Percentiles rank a stretch among this genome's conserved stretches.
phyloP scores from a whole-genome alignment of 2,888 invertebrate species.

The Altica lythri region DNA sequence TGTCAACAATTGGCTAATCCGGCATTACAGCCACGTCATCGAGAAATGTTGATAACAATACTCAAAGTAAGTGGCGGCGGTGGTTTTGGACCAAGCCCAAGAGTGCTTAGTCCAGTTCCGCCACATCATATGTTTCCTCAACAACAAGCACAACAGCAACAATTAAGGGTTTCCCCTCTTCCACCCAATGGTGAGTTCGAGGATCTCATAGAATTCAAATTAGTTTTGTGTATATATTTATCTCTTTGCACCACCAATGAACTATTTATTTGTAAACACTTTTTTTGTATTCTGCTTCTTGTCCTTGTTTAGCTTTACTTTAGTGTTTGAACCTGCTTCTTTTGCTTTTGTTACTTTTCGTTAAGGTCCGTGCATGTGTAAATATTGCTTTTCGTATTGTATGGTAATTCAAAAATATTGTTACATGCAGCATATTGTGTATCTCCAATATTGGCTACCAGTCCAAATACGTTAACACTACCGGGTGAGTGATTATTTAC shows the following conservation, averaged over 20 bases:
- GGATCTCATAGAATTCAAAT: too few relatives aligned
- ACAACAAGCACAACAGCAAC: conserved; percentile 55
- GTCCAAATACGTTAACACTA: conserved; percentile 69
- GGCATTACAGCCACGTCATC: conserved; percentile 73
- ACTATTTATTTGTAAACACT: too few relatives aligned
- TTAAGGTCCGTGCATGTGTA: conserved; percentile 16
- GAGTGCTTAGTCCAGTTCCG: conserved; percentile 55
- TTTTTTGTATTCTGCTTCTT: conserved; percentile 10
- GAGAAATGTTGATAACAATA: conserved; percentile 72
- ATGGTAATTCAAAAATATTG: conserved; percentile 14
- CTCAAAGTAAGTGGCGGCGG: conserved; percentile 60
- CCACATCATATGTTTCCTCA: conserved; percentile 58
- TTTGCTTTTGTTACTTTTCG: conserved; percentile 24
- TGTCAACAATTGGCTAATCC: conserved; percentile 78
- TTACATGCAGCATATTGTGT: conserved; percentile 75
- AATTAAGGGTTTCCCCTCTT: conserved; percentile 66
- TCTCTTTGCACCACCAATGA: too few relatives aligned
- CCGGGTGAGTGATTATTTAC: conserved; percentile 62
- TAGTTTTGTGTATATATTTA: too few relatives aligned
- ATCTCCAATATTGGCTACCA: conserved; percentile 70
- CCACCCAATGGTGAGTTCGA: conserved; percentile 63
- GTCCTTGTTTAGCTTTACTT: conserved; percentile 13
- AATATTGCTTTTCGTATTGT: conserved; percentile 7
- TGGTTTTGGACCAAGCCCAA: conserved; percentile 50
- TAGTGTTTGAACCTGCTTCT: conserved; percentile 24